Percentiles rank a stretch among this genome's conserved stretches.
These are phyloP conservation scores for Parasteatoda tepidariorum DNA, from an alignment of 1,140 invertebrate genomes.

Conservation along the genomic window DNA sequence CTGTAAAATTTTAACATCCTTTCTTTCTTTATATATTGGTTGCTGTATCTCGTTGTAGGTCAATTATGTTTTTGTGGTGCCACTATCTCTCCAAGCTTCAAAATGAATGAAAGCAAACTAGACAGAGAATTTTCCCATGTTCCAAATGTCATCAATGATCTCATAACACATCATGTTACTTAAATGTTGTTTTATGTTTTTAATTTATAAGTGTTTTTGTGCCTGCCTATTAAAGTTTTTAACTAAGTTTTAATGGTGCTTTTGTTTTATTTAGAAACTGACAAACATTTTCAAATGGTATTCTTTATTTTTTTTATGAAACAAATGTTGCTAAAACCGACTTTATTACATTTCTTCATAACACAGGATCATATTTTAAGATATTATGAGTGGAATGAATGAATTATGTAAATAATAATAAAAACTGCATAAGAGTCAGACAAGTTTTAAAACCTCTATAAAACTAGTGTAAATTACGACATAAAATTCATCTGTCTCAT, in stretches of 20 bases:
- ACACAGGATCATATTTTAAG: too few species aligned
- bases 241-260: conserved; percentile 7
- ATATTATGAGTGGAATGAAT: too few species aligned
- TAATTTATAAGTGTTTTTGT: conserved; percentile 21
- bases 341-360: too few species aligned
- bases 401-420: too few species aligned
- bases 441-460: too few species aligned
- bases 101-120: conserved; percentile 45
- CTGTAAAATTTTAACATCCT: too few species aligned
- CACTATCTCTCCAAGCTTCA: conserved; percentile 51
- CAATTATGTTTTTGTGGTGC: conserved; percentile 45
- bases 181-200: conserved; percentile 24
- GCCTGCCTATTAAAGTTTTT: conserved; percentile 40
- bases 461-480: too few species aligned
- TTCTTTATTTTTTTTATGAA: background rate
- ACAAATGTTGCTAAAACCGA: background rate
- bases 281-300: background rate
- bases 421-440: too few species aligned
- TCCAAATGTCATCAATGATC: conserved; percentile 8
- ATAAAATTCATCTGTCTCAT: too few species aligned
- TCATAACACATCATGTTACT: conserved; percentile 22
- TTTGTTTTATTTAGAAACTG: background rate
- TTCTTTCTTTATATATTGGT: too few species aligned
- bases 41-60: conserved; percentile 13
- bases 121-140: conserved; percentile 19